A percentile compares a stretch with the other conserved stretches of the same genome.
Conservation (phyloP, 2,113 vertebrate species). For the Periophthalmus modestus region DNA sequence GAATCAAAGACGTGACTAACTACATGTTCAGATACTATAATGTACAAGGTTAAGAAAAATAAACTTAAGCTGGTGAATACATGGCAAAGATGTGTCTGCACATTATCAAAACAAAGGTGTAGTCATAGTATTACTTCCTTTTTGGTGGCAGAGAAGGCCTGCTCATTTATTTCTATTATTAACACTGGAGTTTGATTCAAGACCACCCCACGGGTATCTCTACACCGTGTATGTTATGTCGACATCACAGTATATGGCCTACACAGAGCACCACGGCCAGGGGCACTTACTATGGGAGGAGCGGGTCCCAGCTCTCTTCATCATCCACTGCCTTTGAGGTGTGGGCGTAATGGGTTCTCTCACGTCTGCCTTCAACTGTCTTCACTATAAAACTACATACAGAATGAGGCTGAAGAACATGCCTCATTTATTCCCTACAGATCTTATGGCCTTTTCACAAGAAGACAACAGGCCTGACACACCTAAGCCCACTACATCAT, state of each 20-base stretch:
- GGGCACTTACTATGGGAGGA: conserved; percentile 60
- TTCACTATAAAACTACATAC: conserved; percentile 54
- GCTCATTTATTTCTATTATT: conserved; percentile 25
- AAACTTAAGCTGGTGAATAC: too few species aligned
- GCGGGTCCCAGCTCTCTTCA: conserved; percentile 65
- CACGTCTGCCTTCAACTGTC: conserved; percentile 60
- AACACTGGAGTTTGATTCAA: conserved; percentile 32
- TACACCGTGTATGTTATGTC: conserved; percentile 34
- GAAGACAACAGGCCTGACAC: conserved; percentile 29
- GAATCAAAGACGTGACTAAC: not conserved
- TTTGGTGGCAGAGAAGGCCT: not conserved
- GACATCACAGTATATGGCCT: conserved; percentile 23
- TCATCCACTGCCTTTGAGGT: conserved; percentile 62
- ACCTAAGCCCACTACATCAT: conserved; percentile 26
- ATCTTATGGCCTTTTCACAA: conserved; percentile 57
- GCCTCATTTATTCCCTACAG: conserved; percentile 44
- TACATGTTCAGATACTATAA: not conserved
- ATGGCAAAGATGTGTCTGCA: too few species aligned
- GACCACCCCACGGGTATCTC: not conserved
- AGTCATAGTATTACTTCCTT: conserved; percentile 1
- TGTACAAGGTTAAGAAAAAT: not conserved
- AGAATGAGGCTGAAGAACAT: conserved; percentile 53
- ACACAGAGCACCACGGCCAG: conserved; percentile 41
- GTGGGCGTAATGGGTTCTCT: conserved; percentile 63
- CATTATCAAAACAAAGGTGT: not conserved